Evolutionary conservation across 2,113 vertebrate genomes (phyloP).

Genomic region (Heptranchias perlo): DNA sequence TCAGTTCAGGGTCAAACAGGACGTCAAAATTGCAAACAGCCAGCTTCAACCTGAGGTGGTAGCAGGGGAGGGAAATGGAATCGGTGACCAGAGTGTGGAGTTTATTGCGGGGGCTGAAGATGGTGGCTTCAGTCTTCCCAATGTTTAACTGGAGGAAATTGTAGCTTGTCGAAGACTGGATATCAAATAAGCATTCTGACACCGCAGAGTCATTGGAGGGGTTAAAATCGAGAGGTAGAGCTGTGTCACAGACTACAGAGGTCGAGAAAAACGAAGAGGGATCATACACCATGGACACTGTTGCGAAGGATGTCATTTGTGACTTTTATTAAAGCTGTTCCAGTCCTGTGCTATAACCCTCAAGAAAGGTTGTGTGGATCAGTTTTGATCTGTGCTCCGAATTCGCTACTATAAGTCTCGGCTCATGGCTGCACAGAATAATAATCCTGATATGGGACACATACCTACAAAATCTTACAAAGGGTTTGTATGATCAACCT

Average conservation of each 20-base stretch:
- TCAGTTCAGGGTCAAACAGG: no score
- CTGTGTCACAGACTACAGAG: not conserved
- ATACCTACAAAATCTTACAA: not conserved
- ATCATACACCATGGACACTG: no score
- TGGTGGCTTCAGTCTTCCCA: not conserved
- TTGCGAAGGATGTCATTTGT: not conserved
- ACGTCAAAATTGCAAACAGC: no score
- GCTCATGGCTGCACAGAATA: not conserved
- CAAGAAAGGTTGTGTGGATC: not conserved
- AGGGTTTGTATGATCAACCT: not conserved
- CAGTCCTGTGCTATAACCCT: not conserved
- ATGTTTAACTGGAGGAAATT: not conserved
- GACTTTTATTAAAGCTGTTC: not conserved
- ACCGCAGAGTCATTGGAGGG: not conserved
- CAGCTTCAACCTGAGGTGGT: no score
- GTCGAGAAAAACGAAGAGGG: not conserved
- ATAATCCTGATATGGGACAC: not conserved
- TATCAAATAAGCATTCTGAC: no score
- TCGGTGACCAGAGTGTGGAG: not conserved
- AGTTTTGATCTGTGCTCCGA: not conserved
- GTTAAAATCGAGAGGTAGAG: not conserved
- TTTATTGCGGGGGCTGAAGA: no score
- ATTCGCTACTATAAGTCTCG: not conserved
- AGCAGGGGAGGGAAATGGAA: not conserved
- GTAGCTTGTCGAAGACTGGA: not conserved